These are phyloP conservation scores for Uropetala carovei DNA, from an alignment of 2,888 invertebrate species.

Conservation along the genomic window DNA sequence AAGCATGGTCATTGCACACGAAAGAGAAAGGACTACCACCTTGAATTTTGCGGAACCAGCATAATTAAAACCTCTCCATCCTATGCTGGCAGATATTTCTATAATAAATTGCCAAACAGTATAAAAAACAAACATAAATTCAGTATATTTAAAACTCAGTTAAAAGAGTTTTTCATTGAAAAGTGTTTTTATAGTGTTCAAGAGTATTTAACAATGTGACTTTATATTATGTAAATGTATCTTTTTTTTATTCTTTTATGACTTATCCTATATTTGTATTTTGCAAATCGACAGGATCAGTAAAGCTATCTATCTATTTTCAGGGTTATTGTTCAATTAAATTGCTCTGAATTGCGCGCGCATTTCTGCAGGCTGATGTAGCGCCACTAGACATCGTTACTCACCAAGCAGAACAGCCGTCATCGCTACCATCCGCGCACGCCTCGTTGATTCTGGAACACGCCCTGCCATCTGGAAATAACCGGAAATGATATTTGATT, in stretches of 20 bases:
- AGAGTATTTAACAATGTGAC: too few species aligned
- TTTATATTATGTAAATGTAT: background rate
- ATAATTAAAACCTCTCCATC: too few species aligned
- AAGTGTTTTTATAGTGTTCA: too few species aligned
- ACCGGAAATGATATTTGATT: constrained; percentile 57
- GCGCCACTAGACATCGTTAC: constrained; percentile 49
- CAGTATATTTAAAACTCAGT: too few species aligned
- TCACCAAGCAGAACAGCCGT: constrained; percentile 62
- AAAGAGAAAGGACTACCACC: too few species aligned
- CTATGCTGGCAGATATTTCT: too few species aligned
- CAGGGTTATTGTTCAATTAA: background rate
- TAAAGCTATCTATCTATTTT: background rate
- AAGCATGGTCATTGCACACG: too few species aligned
- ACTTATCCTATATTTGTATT: background rate
- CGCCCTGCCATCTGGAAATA: constrained; percentile 61
- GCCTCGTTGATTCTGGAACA: constrained; percentile 62
- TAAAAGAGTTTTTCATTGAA: too few species aligned
- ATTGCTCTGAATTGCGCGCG: constrained; percentile 21
- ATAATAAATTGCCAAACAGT: too few species aligned
- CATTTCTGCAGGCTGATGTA: background rate
- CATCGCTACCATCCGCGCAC: constrained; percentile 56
- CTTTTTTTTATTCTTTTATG: background rate
- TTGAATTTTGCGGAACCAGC: too few species aligned
- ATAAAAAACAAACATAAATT: too few species aligned
- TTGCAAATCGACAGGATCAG: background rate